These are phyloP conservation scores for Channa striata DNA, from an alignment of 2,797 vertebrate species.

Conservation along the genomic window DNA sequence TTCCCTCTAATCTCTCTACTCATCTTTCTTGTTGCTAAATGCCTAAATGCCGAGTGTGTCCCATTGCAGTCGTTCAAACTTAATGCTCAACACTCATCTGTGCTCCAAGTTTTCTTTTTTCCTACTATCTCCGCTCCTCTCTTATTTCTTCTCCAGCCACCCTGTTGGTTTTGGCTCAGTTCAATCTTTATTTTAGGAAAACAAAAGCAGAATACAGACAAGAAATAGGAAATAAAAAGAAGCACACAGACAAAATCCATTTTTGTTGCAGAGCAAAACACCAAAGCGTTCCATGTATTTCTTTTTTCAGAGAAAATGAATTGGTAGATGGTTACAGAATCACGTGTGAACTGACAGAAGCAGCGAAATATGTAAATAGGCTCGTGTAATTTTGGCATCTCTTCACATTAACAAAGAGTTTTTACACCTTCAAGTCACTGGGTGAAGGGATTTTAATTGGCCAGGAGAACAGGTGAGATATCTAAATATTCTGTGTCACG, in stretches of 20 bases:
- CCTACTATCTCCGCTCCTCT: slow-evolving; percentile 21
- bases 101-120: slow-evolving; percentile 18
- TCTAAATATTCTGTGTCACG: neutral
- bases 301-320: neutral
- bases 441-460: neutral
- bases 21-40: slow-evolving; percentile 44
- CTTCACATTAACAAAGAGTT: neutral
- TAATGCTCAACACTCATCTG: slow-evolving; percentile 46
- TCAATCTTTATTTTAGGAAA: slow-evolving; percentile 46
- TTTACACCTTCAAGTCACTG: neutral
- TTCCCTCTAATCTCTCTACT: slow-evolving; percentile 28
- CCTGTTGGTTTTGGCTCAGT: slow-evolving; percentile 44
- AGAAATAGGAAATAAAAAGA: slow-evolving; percentile 21
- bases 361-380: neutral
- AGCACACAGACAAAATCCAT: slow-evolving; percentile 22
- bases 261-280: slow-evolving; percentile 5
- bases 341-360: neutral
- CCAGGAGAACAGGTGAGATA: neutral
- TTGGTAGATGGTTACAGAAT: slow-evolving; percentile 6
- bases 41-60: slow-evolving; percentile 54
- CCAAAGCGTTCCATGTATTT: slow-evolving; percentile 1
- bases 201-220: slow-evolving; percentile 32
- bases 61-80: slow-evolving; percentile 53
- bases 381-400: neutral
- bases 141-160: slow-evolving; percentile 18